These are phyloP conservation scores for Oreocharis arfaki DNA, from an alignment of 2,113 vertebrate species.

Conservation along the genomic window DNA sequence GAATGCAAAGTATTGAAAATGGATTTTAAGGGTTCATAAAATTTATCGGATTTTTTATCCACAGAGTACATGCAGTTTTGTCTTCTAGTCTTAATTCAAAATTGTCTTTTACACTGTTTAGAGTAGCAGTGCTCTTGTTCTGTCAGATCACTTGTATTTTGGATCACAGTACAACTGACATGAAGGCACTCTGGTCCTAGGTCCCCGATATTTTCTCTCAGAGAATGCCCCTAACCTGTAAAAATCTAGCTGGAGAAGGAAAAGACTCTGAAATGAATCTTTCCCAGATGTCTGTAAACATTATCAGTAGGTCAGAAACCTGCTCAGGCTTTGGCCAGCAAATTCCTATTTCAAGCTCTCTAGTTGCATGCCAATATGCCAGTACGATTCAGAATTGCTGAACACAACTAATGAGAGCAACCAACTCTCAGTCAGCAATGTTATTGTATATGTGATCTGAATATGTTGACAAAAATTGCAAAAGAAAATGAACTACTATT, in stretches of 20 bases:
- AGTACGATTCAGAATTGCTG: background rate
- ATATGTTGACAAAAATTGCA: background rate
- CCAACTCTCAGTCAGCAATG: background rate
- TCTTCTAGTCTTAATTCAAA: background rate
- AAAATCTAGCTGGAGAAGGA: background rate
- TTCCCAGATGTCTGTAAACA: background rate
- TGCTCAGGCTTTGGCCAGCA: background rate
- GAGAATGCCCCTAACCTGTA: background rate
- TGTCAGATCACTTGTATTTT: background rate
- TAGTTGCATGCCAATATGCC: background rate
- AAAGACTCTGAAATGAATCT: background rate
- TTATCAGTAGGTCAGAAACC: background rate
- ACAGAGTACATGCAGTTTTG: background rate
- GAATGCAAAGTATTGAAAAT: background rate
- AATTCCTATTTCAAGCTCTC: background rate
- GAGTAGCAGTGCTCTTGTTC: background rate
- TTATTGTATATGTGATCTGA: background rate
- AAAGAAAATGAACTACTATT: background rate
- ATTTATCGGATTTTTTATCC: background rate
- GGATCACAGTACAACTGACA: background rate
- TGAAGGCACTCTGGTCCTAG: background rate
- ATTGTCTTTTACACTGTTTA: background rate
- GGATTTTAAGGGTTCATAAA: background rate
- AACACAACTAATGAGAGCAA: background rate
- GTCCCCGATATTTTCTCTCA: background rate